Evolutionary conservation across 2,113 vertebrate genomes (phyloP), one percentile per base, ranked within the genome.

Genomic region (Oryzias melastigma): DNA sequence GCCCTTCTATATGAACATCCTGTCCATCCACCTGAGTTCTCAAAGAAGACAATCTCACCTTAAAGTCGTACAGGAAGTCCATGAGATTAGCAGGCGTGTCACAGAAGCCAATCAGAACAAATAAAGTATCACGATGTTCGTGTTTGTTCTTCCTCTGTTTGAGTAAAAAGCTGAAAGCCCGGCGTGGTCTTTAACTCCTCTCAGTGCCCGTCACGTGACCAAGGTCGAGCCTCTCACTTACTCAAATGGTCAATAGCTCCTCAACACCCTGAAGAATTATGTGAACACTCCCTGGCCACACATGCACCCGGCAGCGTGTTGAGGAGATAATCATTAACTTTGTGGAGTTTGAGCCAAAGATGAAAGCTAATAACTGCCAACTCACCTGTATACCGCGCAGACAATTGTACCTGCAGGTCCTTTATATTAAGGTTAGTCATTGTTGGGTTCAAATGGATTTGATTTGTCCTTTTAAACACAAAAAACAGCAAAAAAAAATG

Each of bases 271-370:
- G 85, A 55, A 51, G 65, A 52, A 71, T 71, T 71, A 65, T 54
- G 27, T 62, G 56, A 78, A 75, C 70, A 49, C 71, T 65, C 61
- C 54, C 47, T 62, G 51, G 46, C 27, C 68, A 75, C 16, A 58
- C 53, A 74, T 14, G 60, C 69, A 42, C 51, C 54, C 53, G 59
- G 16, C 5, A 25, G 2, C 17, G 12, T 24, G 29, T 58, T 55
- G 25, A 57, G 50, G 52, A 70, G 78, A 83, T 81, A 91, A 91
- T 91, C 16, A 92, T 91, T 92, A 91, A 92, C 85, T 61, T 16
- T 14, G 27, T 1, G 0, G 61, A 62, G 78, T 51, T 41, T 57
- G 53, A 58, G 45, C 45, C 50, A 63, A 18, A 72, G 44, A 69
- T 49, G 52, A 13, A 54, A 25, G 68, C 77, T 79, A 84, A 80